Conservation (phyloP, 2,113 vertebrate species). For the Tringa solitaria region DNA sequence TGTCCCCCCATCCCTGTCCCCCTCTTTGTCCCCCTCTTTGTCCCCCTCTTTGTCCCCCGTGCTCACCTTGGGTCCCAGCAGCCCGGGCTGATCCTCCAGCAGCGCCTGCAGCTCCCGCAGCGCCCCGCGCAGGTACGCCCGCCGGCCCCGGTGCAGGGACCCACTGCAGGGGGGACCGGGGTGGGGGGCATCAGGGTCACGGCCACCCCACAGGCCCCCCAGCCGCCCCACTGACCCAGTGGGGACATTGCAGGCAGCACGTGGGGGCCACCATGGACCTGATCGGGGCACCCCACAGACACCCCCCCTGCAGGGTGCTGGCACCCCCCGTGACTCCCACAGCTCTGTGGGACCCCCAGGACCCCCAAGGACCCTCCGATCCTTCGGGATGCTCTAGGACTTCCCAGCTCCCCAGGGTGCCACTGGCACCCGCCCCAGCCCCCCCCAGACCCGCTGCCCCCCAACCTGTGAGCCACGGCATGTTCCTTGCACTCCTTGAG, state of each 20-base stretch:
- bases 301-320: not conserved
- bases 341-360: not conserved
- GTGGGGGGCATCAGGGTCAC: not conserved
- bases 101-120: constrained; percentile 83
- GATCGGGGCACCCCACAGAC: no score
- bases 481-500: constrained; percentile 90
- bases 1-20: not conserved
- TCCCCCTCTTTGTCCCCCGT: no score
- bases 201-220: not conserved
- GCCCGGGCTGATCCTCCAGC: constrained; percentile 87
- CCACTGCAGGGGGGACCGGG: constrained; percentile 69
- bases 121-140: constrained; percentile 79
- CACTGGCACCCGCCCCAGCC: not conserved
- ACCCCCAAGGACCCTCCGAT: no score
- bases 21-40: no score
- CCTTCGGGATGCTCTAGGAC: not conserved
- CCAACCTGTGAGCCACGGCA: constrained; percentile 78
- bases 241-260: not conserved
- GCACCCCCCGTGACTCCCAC: no score
- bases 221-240: not conserved
- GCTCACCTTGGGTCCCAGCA: constrained; percentile 89
- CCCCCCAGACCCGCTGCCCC: no score
- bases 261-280: not conserved
- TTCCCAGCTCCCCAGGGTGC: not conserved
- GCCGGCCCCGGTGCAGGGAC: constrained; percentile 82